Conservation (phyloP, 2,797 vertebrate genomes). For the Oryzias sinensis region DNA sequence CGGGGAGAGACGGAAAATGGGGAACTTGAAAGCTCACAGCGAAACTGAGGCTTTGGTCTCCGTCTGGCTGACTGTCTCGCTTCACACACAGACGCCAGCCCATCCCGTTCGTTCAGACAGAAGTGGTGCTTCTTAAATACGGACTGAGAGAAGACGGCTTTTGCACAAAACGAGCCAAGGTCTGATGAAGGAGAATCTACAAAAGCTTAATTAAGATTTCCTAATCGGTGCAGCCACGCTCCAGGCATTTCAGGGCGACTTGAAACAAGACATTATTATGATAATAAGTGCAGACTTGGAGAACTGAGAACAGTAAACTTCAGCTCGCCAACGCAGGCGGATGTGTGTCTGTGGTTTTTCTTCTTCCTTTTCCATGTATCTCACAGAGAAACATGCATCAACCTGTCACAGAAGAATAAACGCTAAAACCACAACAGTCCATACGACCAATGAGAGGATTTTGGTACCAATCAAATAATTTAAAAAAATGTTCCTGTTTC, state of each 20-base stretch:
- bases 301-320: slow-evolving; percentile 60
- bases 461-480: no score
- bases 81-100: slow-evolving; percentile 17
- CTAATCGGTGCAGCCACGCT: slow-evolving; percentile 73
- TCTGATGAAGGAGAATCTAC: slow-evolving; percentile 78
- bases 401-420: not conserved
- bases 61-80: slow-evolving; percentile 31
- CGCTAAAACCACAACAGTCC: no score
- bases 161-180: slow-evolving; percentile 61
- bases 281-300: slow-evolving; percentile 72
- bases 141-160: slow-evolving; percentile 41
- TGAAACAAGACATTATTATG: slow-evolving; percentile 78
- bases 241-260: slow-evolving; percentile 69
- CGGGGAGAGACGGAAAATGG: slow-evolving; percentile 67
- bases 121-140: slow-evolving; percentile 51
- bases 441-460: no score
- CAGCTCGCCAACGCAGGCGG: slow-evolving; percentile 41
- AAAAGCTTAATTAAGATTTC: slow-evolving; percentile 81
- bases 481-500: no score
- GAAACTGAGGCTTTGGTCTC: slow-evolving; percentile 61
- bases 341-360: slow-evolving; percentile 35
- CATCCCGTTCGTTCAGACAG: slow-evolving; percentile 42
- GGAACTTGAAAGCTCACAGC: slow-evolving; percentile 67
- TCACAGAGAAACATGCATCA: slow-evolving; percentile 17
- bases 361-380: slow-evolving; percentile 42